phyloP scores from a whole-genome alignment of 1,140 invertebrate genomes.

The Littorina saxatilis region DNA sequence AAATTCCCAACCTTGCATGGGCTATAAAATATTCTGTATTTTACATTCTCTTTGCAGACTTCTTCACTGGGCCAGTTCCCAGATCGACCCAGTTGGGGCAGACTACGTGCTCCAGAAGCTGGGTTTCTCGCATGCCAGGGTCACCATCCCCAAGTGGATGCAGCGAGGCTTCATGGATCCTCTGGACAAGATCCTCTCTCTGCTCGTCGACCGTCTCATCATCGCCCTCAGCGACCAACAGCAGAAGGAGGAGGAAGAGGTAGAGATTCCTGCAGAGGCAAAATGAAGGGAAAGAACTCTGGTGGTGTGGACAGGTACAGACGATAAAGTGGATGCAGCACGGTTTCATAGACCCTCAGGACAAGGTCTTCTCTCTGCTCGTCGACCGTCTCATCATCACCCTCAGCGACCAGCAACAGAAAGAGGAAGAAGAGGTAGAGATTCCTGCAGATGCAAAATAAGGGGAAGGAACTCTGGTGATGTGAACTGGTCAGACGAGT shows the following conservation, averaged over 20 bases:
- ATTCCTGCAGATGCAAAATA: no score
- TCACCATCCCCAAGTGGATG: conserved; percentile 99
- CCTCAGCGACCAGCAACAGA: conserved; percentile 60
- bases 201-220: conserved; percentile 72
- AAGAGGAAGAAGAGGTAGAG: conserved; percentile 3
- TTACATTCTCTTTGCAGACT: conserved; percentile 82
- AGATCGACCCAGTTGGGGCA: conserved; percentile 97
- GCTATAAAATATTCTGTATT: no score
- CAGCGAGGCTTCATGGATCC: conserved; percentile 98
- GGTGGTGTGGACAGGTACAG: background rate
- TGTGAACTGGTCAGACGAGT: no score
- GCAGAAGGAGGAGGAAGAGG: conserved; percentile 33
- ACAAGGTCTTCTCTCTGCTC: background rate
- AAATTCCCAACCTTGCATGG: no score
- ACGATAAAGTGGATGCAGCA: background rate
- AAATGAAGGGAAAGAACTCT: background rate
- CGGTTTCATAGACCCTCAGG: background rate
- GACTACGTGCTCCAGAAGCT: conserved; percentile 98
- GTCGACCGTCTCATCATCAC: conserved; percentile 68
- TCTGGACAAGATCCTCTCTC: conserved; percentile 71
- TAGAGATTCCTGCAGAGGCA: background rate
- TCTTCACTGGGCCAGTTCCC: conserved; percentile 95
- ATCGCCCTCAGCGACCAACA: conserved; percentile 63
- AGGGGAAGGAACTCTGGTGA: no score
- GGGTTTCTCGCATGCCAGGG: conserved; percentile 96